phyloP scores from a whole-genome alignment of 2,113 vertebrate genomes.

The Pomatostomus ruficeps region DNA sequence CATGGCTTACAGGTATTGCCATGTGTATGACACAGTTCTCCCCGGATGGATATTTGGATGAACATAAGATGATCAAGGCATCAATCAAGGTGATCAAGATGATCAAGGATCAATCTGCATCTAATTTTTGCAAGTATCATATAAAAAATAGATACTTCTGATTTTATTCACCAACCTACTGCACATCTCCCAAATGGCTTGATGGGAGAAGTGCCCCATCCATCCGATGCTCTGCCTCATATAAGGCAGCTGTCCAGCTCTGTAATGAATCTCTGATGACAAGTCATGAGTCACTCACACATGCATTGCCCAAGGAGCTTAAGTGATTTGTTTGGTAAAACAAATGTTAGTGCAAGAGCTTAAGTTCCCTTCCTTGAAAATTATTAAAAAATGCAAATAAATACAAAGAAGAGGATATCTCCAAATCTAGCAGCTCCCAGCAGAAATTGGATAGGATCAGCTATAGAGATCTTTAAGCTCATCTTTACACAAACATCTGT shows the following conservation, averaged over 20 bases:
- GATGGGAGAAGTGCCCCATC: background rate
- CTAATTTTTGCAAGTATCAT: background rate
- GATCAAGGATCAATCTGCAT: background rate
- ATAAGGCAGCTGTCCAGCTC: background rate
- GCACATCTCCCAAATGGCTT: background rate
- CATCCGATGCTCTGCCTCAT: background rate
- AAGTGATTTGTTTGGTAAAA: background rate
- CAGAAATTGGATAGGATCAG: background rate
- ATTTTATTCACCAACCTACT: background rate
- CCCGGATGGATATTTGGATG: background rate
- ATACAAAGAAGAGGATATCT: background rate
- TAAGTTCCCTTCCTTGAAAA: background rate
- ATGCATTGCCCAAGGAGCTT: background rate
- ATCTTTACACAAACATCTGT: background rate
- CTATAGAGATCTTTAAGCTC: background rate
- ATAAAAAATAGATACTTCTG: background rate
- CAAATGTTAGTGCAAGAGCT: background rate
- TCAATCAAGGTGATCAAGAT: background rate
- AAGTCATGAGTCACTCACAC: background rate
- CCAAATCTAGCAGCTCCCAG: background rate
- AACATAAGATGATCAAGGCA: background rate
- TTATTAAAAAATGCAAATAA: background rate
- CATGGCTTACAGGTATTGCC: background rate
- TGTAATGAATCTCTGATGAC: background rate
- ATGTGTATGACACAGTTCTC: background rate